Evolutionary conservation across 2,797 vertebrate genomes (phyloP).

Genomic region (Neoniphon sammara): DNA sequence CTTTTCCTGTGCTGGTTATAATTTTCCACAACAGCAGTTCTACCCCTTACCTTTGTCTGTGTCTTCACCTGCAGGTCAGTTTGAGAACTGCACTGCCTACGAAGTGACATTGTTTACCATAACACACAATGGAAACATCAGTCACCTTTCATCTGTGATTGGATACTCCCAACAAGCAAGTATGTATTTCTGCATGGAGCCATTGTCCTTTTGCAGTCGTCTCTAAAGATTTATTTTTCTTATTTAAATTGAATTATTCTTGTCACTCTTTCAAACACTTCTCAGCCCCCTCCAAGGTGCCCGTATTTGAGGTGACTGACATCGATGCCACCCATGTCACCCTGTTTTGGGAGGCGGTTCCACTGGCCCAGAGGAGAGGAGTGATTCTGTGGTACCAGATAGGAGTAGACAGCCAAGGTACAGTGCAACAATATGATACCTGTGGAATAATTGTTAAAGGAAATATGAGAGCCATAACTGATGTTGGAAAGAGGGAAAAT

Average conservation of each 20-base stretch:
- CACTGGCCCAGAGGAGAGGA: slow-evolving; percentile 60
- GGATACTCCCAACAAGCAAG: slow-evolving; percentile 73
- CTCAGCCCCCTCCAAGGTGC: slow-evolving; percentile 73
- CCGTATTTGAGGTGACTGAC: slow-evolving; percentile 49
- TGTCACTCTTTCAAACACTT: slow-evolving; percentile 17
- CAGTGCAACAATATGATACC: not conserved
- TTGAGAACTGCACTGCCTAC: slow-evolving; percentile 74
- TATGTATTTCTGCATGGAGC: slow-evolving; percentile 46
- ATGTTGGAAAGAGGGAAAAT: not conserved
- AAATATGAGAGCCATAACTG: not conserved
- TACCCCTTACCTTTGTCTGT: slow-evolving; percentile 43
- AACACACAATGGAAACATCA: slow-evolving; percentile 9
- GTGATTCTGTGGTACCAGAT: slow-evolving; percentile 73
- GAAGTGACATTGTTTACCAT: slow-evolving; percentile 76
- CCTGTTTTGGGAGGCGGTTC: slow-evolving; percentile 73
- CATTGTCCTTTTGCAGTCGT: not conserved
- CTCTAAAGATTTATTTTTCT: not conserved
- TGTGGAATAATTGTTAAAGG: not conserved
- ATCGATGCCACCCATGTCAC: slow-evolving; percentile 54
- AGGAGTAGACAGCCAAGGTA: slow-evolving; percentile 65
- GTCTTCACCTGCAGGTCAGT: slow-evolving; percentile 79
- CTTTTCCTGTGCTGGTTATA: not conserved
- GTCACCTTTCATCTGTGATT: slow-evolving; percentile 57
- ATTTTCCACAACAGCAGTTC: not conserved
- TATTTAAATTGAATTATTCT: not conserved